Percentiles rank a stretch among this genome's conserved stretches.
These are phyloP conservation scores for Synanthedon tipuliformis DNA, from an alignment of 2,888 invertebrate species.

Conservation along the genomic window DNA sequence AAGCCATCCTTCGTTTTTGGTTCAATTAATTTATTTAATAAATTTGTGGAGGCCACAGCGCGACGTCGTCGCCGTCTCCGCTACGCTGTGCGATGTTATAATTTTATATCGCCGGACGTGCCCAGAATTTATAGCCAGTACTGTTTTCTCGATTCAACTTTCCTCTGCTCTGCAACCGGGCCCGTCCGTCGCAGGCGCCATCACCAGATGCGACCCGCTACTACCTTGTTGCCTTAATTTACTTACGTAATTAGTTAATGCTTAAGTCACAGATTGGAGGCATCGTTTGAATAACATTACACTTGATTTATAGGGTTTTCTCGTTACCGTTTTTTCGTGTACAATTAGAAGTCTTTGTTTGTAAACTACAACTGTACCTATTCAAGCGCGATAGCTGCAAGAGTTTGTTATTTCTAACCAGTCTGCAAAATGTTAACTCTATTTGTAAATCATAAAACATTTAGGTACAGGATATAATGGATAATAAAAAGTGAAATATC, in stretches of 20 bases:
- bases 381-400: too few species aligned
- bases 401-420: too few species aligned
- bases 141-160: conserved; percentile 50
- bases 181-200: conserved; percentile 22
- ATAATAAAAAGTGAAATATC: too few species aligned
- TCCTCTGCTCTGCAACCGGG: conserved; percentile 26
- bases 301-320: too few species aligned
- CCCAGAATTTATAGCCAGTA: conserved; percentile 53
- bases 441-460: too few species aligned
- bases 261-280: neutral
- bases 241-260: neutral
- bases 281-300: too few species aligned
- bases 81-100: conserved; percentile 48
- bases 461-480: too few species aligned
- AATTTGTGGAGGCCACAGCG: conserved; percentile 47
- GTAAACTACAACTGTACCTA: too few species aligned
- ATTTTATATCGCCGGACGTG: conserved; percentile 63
- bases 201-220: conserved; percentile 5
- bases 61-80: conserved; percentile 41
- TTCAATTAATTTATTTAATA: conserved; percentile 64
- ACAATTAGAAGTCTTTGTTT: too few species aligned
- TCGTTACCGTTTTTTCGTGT: too few species aligned
- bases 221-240: neutral
- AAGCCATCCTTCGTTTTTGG: conserved; percentile 45
- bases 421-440: too few species aligned